Evolutionary conservation across 1,140 invertebrate species (phyloP).

Genomic region (Homalodisca vitripennis): DNA sequence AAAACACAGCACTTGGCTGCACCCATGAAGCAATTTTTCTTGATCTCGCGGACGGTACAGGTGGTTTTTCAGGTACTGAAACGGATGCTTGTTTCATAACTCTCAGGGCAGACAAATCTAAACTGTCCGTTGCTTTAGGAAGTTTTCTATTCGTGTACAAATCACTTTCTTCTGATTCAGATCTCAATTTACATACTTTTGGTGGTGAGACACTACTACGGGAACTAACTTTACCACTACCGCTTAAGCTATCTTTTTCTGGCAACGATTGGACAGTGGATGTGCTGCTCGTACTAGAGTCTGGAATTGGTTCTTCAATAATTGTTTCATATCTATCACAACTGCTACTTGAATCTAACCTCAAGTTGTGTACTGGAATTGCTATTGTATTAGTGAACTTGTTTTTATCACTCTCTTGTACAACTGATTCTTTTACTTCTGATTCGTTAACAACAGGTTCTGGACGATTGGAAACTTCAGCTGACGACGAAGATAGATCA

Average conservation of each 20-base stretch:
- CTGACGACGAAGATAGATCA: not conserved
- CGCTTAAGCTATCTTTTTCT: too few species aligned
- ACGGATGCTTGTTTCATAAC: conserved; percentile 23
- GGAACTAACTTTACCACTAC: too few species aligned
- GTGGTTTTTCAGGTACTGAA: conserved; percentile 23
- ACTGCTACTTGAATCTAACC: too few species aligned
- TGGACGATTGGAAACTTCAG: not conserved
- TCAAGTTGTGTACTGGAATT: too few species aligned
- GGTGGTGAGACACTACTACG: conserved; percentile 3
- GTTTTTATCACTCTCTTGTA: too few species aligned
- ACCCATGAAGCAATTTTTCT: conserved; percentile 40
- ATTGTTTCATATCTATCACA: too few species aligned
- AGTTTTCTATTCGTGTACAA: conserved; percentile 29
- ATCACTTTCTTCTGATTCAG: conserved; percentile 34
- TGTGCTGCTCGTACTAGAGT: too few species aligned
- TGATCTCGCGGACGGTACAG: conserved; percentile 13
- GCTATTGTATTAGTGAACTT: too few species aligned
- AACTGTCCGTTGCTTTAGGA: conserved; percentile 33
- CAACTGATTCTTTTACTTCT: not conserved
- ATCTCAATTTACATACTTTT: conserved; percentile 7
- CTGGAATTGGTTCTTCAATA: too few species aligned
- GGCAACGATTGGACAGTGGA: too few species aligned
- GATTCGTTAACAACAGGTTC: not conserved
- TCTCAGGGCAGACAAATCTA: conserved; percentile 27
- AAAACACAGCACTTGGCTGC: conserved; percentile 22